A percentile compares a stretch with the other conserved stretches of the same genome.
These are phyloP conservation scores for Trachurus trachurus DNA, from an alignment of 2,797 vertebrate genomes.

Conservation along the genomic window DNA sequence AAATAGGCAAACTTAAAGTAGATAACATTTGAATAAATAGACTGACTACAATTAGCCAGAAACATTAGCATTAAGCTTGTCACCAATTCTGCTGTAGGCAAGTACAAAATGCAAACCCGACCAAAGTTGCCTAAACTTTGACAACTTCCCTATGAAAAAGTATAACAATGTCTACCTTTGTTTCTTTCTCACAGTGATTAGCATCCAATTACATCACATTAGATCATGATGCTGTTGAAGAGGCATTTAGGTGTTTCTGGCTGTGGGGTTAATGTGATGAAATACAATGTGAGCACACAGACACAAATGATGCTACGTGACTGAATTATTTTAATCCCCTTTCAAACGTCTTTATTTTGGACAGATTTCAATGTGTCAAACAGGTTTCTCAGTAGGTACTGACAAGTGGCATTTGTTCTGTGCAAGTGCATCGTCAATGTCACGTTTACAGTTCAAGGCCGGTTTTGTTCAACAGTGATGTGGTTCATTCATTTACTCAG, in stretches of 20 bases:
- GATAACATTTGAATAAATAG: too few relatives aligned
- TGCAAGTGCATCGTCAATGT: constrained; percentile 31
- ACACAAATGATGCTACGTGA: constrained; percentile 6
- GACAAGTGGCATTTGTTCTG: constrained; percentile 12
- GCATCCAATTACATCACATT: not conserved
- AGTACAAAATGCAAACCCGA: too few relatives aligned
- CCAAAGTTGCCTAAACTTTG: not conserved
- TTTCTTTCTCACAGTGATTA: not conserved
- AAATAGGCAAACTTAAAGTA: too few relatives aligned
- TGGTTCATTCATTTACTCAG: constrained; percentile 80
- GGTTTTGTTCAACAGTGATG: constrained; percentile 58
- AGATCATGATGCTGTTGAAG: not conserved
- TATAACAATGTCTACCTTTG: not conserved
- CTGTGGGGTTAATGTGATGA: not conserved
- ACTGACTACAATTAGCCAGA: too few relatives aligned
- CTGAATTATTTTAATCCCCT: constrained; percentile 17
- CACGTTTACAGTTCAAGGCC: constrained; percentile 71
- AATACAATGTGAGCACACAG: not conserved
- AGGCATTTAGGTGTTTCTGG: not conserved
- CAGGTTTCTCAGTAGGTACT: constrained; percentile 26
- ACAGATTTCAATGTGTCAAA: constrained; percentile 41
- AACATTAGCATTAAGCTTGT: not conserved
- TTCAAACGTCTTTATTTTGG: constrained; percentile 40
- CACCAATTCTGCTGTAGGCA: too few relatives aligned
- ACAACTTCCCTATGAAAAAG: not conserved